Conservation (phyloP, 1,140 invertebrate genomes). For the Pseudachorutes palmiensis region DNA sequence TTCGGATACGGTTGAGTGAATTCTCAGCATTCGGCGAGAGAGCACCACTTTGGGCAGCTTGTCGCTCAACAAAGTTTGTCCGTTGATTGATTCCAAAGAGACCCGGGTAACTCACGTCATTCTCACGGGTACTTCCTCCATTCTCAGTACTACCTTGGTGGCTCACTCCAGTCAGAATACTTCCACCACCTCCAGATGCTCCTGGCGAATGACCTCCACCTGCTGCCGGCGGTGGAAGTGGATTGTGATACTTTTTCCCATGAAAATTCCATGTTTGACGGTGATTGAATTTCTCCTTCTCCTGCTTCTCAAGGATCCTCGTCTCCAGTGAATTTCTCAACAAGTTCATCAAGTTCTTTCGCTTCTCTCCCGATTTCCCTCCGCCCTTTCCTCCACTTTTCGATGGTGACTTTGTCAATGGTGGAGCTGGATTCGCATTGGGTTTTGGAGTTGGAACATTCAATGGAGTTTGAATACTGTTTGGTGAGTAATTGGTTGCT, state of each 20-base stretch:
- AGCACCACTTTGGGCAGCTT: not conserved
- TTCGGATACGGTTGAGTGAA: slow-evolving; percentile 31
- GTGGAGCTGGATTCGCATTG: slow-evolving; percentile 5
- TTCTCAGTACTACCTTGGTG: not conserved
- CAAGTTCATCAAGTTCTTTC: slow-evolving; percentile 34
- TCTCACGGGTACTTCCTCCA: not conserved
- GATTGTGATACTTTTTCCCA: slow-evolving; percentile 32
- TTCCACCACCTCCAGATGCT: slow-evolving; percentile 15
- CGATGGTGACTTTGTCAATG: slow-evolving; percentile 6
- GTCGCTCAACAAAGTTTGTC: not conserved
- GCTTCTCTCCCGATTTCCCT: slow-evolving; percentile 17
- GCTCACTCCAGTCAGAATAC: slow-evolving; percentile 7
- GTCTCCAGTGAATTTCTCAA: slow-evolving; percentile 34
- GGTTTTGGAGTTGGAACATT: slow-evolving; percentile 1
- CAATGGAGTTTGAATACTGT: not conserved
- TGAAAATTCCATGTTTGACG: slow-evolving; percentile 38
- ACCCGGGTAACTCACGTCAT: not conserved
- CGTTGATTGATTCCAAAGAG: slow-evolving; percentile 21
- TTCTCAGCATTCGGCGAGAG: slow-evolving; percentile 7
- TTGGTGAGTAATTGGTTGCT: not conserved
- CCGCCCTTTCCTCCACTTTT: slow-evolving; percentile 2
- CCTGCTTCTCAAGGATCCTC: slow-evolving; percentile 34
- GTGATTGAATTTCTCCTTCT: slow-evolving; percentile 38
- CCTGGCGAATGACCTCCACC: slow-evolving; percentile 15
- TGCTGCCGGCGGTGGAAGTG: slow-evolving; percentile 23